These are phyloP conservation scores for Pentalonia nigronervosa DNA, from an alignment of 1,140 invertebrate genomes.

Conservation along the genomic window DNA sequence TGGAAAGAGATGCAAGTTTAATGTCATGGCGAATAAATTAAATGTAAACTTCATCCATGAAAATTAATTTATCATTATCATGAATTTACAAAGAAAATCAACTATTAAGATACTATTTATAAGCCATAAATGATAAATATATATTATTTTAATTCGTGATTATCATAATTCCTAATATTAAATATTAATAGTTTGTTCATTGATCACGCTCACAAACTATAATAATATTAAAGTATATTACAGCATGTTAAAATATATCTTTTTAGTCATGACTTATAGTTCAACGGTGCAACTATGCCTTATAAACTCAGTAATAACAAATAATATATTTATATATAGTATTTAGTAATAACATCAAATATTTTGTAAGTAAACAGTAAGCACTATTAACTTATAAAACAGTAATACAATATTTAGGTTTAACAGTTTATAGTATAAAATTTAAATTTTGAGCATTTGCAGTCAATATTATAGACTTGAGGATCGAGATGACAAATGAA, in stretches of 20 bases:
- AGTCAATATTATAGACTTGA: background rate
- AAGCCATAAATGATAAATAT: too few relatives aligned
- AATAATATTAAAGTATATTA: too few relatives aligned
- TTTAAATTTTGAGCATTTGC: background rate
- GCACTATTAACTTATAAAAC: background rate
- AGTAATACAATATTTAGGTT: background rate
- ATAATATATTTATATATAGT: background rate
- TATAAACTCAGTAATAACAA: background rate
- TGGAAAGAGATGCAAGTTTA: background rate
- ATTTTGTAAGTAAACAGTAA: background rate
- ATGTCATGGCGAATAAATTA: background rate
- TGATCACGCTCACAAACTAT: too few relatives aligned
- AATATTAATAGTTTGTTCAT: too few relatives aligned
- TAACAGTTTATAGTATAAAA: background rate
- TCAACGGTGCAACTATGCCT: background rate
- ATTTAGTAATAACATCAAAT: background rate
- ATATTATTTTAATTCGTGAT: too few relatives aligned
- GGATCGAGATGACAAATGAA: background rate
- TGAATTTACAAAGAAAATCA: background rate
- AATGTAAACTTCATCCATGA: background rate
- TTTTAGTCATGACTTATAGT: background rate
- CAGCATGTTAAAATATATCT: too few relatives aligned
- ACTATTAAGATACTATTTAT: too few relatives aligned
- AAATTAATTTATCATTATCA: background rate
- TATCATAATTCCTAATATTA: too few relatives aligned